Evolutionary conservation across 64 coral and sea anemone species (phyloP).

Genomic region (Montipora sp.): DNA sequence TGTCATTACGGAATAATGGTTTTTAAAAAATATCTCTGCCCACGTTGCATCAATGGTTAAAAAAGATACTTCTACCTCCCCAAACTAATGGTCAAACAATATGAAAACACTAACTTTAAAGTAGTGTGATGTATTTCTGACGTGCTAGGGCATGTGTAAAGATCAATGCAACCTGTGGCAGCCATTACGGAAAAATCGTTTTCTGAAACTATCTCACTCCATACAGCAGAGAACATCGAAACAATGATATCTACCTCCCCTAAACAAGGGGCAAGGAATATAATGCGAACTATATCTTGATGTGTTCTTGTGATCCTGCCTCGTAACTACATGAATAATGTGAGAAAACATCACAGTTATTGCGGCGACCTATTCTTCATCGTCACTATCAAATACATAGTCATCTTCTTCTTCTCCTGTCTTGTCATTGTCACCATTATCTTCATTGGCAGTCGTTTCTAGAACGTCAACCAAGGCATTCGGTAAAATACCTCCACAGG

Average conservation of each 20-base stretch:
- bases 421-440: too few species aligned
- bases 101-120: not conserved
- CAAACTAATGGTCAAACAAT: not conserved
- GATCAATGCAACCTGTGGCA: not conserved
- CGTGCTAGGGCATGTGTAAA: not conserved
- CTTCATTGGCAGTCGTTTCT: too few species aligned
- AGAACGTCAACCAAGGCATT: not conserved
- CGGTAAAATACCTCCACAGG: not conserved
- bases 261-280: not conserved
- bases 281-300: not conserved
- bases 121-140: not conserved
- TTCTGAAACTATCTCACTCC: not conserved
- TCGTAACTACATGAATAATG: not conserved
- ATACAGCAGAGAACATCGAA: not conserved
- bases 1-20: not conserved
- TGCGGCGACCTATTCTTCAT: too few species aligned
- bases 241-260: not conserved
- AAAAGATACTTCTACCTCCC: not conserved
- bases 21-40: not conserved
- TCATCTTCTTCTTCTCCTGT: not conserved
- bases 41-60: not conserved
- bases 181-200: not conserved
- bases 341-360: too few species aligned
- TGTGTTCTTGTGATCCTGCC: not conserved
- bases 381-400: too few species aligned